Evolutionary conservation across 2,113 vertebrate species (phyloP).

Genomic region (Lamprotornis superbus): DNA sequence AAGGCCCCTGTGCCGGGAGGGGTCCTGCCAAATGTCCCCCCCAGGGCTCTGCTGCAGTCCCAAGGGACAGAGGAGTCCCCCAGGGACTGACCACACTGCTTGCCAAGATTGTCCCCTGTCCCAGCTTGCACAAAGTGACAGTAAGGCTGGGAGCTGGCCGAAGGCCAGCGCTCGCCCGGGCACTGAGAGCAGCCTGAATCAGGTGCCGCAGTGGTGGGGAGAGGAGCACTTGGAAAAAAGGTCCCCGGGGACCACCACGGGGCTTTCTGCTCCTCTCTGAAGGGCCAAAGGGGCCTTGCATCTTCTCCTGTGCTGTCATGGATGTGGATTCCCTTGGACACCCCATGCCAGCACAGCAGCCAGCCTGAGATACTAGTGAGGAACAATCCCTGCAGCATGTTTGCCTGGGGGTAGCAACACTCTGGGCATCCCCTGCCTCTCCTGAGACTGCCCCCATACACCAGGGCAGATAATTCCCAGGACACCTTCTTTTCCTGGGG

Average conservation of each 20-base stretch:
- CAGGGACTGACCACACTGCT: accelerated
- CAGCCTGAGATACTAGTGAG: not conserved
- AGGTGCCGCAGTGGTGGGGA: conserved; percentile 21
- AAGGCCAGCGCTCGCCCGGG: not conserved
- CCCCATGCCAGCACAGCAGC: not conserved
- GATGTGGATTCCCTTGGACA: not conserved
- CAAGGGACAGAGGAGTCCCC: not conserved
- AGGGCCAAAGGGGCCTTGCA: not conserved
- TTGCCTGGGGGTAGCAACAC: accelerated
- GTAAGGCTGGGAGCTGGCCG: not conserved
- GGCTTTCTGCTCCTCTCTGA: not conserved
- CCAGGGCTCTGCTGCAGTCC: not conserved
- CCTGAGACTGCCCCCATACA: not conserved
- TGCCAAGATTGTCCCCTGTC: not conserved
- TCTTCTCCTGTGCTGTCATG: not conserved
- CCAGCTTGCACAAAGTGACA: conserved; percentile 3
- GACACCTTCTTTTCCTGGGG: not conserved
- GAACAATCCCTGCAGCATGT: not conserved
- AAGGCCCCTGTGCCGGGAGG: not conserved
- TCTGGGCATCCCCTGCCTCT: not conserved
- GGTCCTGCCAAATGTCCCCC: not conserved
- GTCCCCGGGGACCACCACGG: not conserved
- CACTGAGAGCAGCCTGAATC: not conserved
- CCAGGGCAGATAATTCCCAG: not conserved
- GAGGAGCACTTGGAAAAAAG: not conserved